phyloP scores from a whole-genome alignment of 2,797 vertebrate genomes.

The Phalanger gymnotis region DNA sequence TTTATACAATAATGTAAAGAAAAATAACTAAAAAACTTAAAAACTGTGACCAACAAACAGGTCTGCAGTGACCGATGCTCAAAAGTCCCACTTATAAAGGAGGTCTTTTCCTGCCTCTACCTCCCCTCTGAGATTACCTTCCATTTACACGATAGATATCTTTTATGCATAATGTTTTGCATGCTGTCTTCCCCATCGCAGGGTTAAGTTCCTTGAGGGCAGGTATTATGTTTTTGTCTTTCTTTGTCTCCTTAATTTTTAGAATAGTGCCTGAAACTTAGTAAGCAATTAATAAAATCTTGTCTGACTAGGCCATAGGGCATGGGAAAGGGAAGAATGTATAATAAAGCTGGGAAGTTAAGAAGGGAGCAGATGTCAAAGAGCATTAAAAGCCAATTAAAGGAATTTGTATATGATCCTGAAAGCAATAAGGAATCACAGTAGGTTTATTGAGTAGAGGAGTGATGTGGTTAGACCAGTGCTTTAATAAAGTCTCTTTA shows the following conservation, averaged over 20 bases:
- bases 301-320: neutral
- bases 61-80: neutral
- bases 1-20: neutral
- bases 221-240: neutral
- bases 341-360: neutral
- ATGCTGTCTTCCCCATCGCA: neutral
- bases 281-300: neutral
- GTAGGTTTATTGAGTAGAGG: neutral
- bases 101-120: neutral
- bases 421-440: conserved; percentile 4
- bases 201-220: neutral
- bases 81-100: neutral
- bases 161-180: neutral
- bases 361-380: neutral
- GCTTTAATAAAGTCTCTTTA: conserved; percentile 2
- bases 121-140: neutral
- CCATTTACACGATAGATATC: neutral
- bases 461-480: neutral
- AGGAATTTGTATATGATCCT: neutral
- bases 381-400: neutral
- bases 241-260: neutral
- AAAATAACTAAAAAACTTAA: neutral
- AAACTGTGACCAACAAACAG: neutral
- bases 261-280: neutral
- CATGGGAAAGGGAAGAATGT: neutral